phyloP scores from a whole-genome alignment of 2,797 vertebrate species.

The Hephaestus fuliginosus region DNA sequence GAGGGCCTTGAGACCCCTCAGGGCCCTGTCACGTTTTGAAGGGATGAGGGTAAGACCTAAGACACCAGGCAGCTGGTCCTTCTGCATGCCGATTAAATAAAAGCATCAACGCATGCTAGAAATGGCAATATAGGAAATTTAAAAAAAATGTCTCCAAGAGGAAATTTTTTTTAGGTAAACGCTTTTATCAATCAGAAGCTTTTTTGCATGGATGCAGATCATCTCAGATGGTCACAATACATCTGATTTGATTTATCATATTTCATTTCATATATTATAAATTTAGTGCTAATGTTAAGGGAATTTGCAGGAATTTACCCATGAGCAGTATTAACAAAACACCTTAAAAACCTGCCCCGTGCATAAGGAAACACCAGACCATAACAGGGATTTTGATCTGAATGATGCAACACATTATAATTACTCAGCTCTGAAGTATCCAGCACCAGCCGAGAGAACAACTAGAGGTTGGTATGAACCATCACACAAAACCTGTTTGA shows the following conservation, averaged over 20 bases:
- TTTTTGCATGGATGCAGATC: slow-evolving; percentile 83
- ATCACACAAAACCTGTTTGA: slow-evolving; percentile 53
- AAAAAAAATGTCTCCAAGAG: slow-evolving; percentile 75
- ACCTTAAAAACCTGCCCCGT: slow-evolving; percentile 10
- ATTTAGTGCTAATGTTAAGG: slow-evolving; percentile 52
- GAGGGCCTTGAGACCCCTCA: slow-evolving; percentile 99
- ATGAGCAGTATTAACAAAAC: slow-evolving; percentile 31
- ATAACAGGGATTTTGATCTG: slow-evolving; percentile 25
- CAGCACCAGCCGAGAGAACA: slow-evolving; percentile 59
- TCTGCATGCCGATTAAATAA: slow-evolving; percentile 93
- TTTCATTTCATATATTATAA: slow-evolving; percentile 78
- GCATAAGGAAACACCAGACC: slow-evolving; percentile 10
- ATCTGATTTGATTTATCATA: slow-evolving; percentile 87
- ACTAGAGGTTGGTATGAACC: slow-evolving; percentile 68
- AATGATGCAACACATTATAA: slow-evolving; percentile 53
- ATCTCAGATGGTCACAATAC: slow-evolving; percentile 86
- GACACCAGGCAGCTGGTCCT: slow-evolving; percentile 89
- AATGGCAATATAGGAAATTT: slow-evolving; percentile 81
- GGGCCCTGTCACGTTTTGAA: slow-evolving; percentile 99
- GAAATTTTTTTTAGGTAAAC: slow-evolving; percentile 38
- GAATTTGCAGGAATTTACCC: slow-evolving; percentile 43
- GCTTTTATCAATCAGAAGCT: slow-evolving; percentile 64
- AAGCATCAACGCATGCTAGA: slow-evolving; percentile 82
- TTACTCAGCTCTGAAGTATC: slow-evolving; percentile 42
- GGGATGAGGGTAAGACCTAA: slow-evolving; percentile 99